phyloP scores from a whole-genome alignment of 2,113 vertebrate genomes.

The Gymnarchus niloticus region DNA sequence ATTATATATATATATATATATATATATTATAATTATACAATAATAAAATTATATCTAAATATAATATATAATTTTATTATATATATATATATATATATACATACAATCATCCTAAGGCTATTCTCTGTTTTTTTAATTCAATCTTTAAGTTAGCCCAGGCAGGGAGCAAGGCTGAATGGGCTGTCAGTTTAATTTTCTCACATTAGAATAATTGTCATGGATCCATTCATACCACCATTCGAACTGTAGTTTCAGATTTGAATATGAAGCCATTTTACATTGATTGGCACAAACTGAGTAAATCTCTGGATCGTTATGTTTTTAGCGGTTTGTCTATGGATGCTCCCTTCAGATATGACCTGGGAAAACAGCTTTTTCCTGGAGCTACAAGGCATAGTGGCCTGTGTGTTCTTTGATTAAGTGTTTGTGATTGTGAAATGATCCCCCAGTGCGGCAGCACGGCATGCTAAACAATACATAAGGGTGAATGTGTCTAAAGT shows the following conservation, averaged over 20 bases:
- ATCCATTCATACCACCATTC: background rate
- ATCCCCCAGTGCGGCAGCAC: background rate
- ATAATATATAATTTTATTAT: too few relatives aligned
- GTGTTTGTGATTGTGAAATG: conserved; percentile 7
- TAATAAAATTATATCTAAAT: too few relatives aligned
- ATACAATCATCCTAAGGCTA: background rate
- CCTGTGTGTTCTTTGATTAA: background rate
- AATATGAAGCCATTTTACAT: background rate
- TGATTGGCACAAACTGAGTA: background rate
- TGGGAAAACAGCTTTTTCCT: background rate
- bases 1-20: background rate
- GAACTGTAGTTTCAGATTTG: background rate
- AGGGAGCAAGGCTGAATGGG: background rate
- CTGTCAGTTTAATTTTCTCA: too few relatives aligned
- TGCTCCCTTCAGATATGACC: too few relatives aligned
- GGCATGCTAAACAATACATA: conserved; percentile 14
- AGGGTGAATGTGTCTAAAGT: conserved; percentile 21
- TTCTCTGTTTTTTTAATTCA: background rate
- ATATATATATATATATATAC: too few relatives aligned
- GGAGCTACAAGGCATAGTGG: too few relatives aligned
- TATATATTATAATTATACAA: too few relatives aligned
- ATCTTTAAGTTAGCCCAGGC: background rate
- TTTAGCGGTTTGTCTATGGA: background rate
- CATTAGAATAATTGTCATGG: background rate
- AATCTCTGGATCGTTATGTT: background rate